Evolutionary conservation across 2,113 vertebrate species (phyloP), one percentile per base, ranked within the genome.

Genomic region (Sander lucioperca): DNA sequence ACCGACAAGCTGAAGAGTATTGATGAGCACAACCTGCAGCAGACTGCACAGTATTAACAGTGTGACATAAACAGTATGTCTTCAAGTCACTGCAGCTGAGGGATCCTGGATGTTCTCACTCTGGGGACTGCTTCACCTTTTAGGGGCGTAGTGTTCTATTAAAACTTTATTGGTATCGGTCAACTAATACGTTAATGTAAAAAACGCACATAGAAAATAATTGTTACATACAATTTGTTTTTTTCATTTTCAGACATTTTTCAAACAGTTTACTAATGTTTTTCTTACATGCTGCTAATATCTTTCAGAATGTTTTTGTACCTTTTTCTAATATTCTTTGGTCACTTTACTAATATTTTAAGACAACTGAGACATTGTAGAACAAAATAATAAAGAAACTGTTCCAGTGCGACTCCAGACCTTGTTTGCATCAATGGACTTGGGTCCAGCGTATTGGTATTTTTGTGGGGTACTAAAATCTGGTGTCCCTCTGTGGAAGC

Each of bases 81-180:
- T 75, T 51, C 83, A 11, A 67, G 73, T 56, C 27, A 6, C 58
- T 70, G 76, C 54, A 30, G 80, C 85, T 45, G 56, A 74, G 48
- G 43, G 79, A 73, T 82, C 77, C 84, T 86, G 82, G 80, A 71
- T 57, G 71, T 86, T 75, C 85, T 93, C 77, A 84, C 11, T 43
- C 51, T 23, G 51, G 70, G 16, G 47, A 77, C 33, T 11, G 51
- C 6, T 48, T 78, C 79, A 86, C 89, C 91, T 89, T 91, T 61
- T 86, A 89, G 68, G 85, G 86, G 43, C 23, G 62, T 30, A 5
- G 23, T 11, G 57, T n/a, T 68, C 43, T 4, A 61, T 69, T 54
- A 2, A 68, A 47, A 33, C 69, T 39, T 75, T 51, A 43, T 18
- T 30, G 14, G 19, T 23, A 25, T n/a, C 16, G 18, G 7, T 25